phyloP scores from a whole-genome alignment of 1,140 invertebrate species.

The Limonius californicus region DNA sequence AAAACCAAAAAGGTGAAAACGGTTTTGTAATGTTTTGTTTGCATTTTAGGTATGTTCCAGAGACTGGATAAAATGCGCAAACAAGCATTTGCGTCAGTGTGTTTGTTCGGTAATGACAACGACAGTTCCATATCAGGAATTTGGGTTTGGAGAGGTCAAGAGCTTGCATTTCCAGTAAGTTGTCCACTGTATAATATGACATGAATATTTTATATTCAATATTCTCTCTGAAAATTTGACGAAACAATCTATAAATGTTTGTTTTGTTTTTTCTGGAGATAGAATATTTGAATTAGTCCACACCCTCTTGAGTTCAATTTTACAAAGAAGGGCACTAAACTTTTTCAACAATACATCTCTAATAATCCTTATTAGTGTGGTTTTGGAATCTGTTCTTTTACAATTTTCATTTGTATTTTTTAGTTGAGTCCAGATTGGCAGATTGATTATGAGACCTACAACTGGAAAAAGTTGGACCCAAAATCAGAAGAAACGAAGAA shows the following conservation, averaged over 20 bases:
- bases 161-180: conserved; percentile 83
- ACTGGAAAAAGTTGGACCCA: conserved; percentile 93
- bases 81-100: conserved; percentile 89
- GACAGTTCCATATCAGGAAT: conserved; percentile 92
- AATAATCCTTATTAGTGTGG: too few species aligned
- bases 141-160: conserved; percentile 95
- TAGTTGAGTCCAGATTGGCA: conserved; percentile 89
- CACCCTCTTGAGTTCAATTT: background rate
- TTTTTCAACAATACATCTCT: background rate
- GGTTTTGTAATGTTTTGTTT: background rate
- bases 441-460: conserved; percentile 95
- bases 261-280: too few species aligned
- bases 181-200: conserved; percentile 5
- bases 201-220: background rate
- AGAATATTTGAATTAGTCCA: background rate
- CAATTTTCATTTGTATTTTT: conserved; percentile 42
- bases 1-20: background rate
- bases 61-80: conserved; percentile 97
- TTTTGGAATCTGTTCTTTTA: background rate
- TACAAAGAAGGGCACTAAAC: background rate
- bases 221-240: too few species aligned
- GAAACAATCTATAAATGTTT: too few species aligned
- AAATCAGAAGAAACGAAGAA: conserved; percentile 80
- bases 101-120: conserved; percentile 90
- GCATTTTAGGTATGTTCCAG: conserved; percentile 82